phyloP scores from a whole-genome alignment of 2,113 vertebrate species.

The Ophthalmolycus amberensis region DNA sequence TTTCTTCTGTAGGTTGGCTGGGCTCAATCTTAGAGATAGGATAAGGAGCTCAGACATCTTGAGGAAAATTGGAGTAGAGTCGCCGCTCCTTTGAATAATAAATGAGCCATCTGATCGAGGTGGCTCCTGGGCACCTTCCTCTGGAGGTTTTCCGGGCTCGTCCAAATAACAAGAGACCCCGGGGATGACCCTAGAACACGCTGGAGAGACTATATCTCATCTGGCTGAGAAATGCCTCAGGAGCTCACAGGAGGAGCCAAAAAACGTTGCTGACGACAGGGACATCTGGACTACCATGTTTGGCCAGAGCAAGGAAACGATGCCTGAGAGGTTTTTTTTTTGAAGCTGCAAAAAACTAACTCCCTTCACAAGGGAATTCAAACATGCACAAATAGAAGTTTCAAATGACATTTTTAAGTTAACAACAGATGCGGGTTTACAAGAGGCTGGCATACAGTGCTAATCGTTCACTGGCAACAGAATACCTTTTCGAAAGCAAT shows the following conservation, averaged over 20 bases:
- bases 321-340: background rate
- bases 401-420: constrained; percentile 16
- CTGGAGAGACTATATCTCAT: background rate
- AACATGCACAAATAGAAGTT: constrained; percentile 2
- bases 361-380: constrained; percentile 4
- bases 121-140: background rate
- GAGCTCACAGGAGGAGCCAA: background rate
- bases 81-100: background rate
- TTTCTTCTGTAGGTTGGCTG: background rate
- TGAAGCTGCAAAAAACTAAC: background rate
- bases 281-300: background rate
- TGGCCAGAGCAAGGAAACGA: background rate
- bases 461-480: background rate
- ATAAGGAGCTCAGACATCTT: background rate
- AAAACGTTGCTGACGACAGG: too few relatives aligned
- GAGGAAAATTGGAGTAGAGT: background rate
- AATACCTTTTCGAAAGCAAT: background rate
- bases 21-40: background rate
- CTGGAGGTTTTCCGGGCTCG: background rate
- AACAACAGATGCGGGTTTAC: constrained; percentile 32
- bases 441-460: background rate
- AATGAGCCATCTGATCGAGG: background rate
- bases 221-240: background rate
- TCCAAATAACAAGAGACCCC: background rate
- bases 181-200: background rate